phyloP scores from a whole-genome alignment of 2,113 vertebrate species.

The Copsychus sechellarum region DNA sequence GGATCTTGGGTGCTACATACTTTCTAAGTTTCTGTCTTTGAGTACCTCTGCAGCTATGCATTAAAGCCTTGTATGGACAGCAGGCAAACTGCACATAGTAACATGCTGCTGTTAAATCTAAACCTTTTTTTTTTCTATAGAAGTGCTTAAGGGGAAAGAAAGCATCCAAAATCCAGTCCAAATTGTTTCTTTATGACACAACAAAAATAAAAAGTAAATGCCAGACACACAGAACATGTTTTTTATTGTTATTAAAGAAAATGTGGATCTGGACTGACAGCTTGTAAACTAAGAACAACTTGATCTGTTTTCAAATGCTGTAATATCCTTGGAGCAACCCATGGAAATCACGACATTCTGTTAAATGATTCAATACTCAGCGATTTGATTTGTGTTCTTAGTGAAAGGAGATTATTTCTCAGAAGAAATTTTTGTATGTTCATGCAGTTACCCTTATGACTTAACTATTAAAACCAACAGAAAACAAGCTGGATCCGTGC shows the following conservation, averaged over 20 bases:
- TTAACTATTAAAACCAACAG: background rate
- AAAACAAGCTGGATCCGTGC: background rate
- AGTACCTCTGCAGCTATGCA: background rate
- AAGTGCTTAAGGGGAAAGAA: conserved; percentile 5
- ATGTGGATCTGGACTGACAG: conserved; percentile 31
- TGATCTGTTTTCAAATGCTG: conserved; percentile 42
- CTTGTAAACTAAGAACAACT: conserved; percentile 22
- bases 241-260: conserved; percentile 53
- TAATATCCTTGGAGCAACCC: background rate
- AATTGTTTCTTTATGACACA: conserved; percentile 22
- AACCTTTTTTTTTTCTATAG: background rate
- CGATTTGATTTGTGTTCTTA: background rate
- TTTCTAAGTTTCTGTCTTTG: background rate
- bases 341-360: background rate
- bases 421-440: background rate
- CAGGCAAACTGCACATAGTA: conserved; percentile 30
- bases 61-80: conserved; percentile 12
- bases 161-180: conserved; percentile 26
- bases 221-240: conserved; percentile 34
- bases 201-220: conserved; percentile 31
- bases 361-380: background rate
- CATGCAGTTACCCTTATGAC: background rate
- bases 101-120: conserved; percentile 6
- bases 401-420: background rate
- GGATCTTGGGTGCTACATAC: background rate